Percentiles rank a stretch among this genome's conserved stretches.
These are phyloP conservation scores for Eufriesea mexicana DNA, from an alignment of 1,140 invertebrate genomes.

Conservation along the genomic window DNA sequence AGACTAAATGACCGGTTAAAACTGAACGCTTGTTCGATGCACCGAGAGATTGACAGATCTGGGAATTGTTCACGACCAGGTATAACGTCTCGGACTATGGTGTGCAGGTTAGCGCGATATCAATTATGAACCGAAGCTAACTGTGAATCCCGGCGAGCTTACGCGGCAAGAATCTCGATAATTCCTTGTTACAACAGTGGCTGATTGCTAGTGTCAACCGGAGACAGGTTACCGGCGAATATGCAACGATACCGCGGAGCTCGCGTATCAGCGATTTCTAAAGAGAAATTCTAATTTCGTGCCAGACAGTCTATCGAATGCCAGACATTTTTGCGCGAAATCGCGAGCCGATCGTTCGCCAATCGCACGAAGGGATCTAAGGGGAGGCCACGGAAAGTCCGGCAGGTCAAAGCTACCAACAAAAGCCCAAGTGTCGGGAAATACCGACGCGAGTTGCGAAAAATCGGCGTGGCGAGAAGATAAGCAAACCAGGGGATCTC, in stretches of 20 bases:
- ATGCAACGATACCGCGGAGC: background rate
- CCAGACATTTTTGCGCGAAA: background rate
- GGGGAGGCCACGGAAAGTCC: background rate
- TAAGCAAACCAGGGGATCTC: background rate
- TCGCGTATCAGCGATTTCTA: background rate
- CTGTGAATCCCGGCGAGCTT: background rate
- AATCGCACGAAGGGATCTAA: too few species aligned
- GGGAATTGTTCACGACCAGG: background rate
- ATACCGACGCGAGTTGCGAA: background rate
- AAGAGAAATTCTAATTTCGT: background rate
- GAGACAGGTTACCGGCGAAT: background rate
- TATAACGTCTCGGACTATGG: background rate
- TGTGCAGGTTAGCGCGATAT: background rate
- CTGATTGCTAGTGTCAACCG: background rate
- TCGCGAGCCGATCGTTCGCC: too few species aligned
- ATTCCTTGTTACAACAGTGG: background rate
- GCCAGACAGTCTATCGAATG: too few species aligned
- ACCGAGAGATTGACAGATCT: too few species aligned
- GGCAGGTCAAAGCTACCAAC: background rate
- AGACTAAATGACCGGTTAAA: too few species aligned
- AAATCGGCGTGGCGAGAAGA: background rate
- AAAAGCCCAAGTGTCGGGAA: background rate
- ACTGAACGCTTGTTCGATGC: too few species aligned
- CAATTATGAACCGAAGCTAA: background rate
- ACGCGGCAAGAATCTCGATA: background rate